Base-by-base conservation (phyloP, 1,140 invertebrate genomes). In the Oryzaephilus surinamensis region DNA sequence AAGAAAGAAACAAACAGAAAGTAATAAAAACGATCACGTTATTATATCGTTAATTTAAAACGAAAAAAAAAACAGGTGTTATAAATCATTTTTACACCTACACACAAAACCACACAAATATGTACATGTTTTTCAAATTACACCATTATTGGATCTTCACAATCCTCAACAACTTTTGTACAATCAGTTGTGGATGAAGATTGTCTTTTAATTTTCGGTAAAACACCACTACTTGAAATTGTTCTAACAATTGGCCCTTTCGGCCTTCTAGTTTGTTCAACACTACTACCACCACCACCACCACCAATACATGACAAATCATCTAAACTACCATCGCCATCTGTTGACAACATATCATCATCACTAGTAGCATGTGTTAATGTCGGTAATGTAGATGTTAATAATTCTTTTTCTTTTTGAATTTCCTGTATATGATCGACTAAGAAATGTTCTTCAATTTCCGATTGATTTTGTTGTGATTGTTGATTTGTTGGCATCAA, bases 281-380 rank as follows among this genome's bases (percentile, higher is more conserved):
- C n/a, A n/a, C n/a, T n/a, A n/a, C n/a, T n/a, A n/a, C n/a, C n/a
- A n/a, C n/a, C n/a, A n/a, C n/a, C n/a, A n/a, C n/a, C n/a, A n/a
- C n/a, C n/a, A 12, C 36, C 43, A 24, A 55, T 39, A 37, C 50
- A 54, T 6, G 51, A 56, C 35, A 70, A 57, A 63, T 80, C 77
- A 51, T 81, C 77, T 4, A 77, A 66, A 45, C 76, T 79, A 47
- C 77, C 76, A 50, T 73, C 71, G 35, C 71, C 73, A 50, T 85
- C 84, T 3, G 77, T 72, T 1, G 77, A 79, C 33, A 82, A 72
- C 42, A 88, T 70, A 46, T 91, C 87, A 56, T 90, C 85, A 63
- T 91, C 87, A 3, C 84, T 88, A 32, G 81, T 83, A 11, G 82
- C 77, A 41, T 84, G 69, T 4, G 77, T 76, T 30, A 91, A 66